Percentiles rank a stretch among this genome's conserved stretches.
phyloP scores from a whole-genome alignment of 2,888 invertebrate genomes.

The Ypsolopha sequella region DNA sequence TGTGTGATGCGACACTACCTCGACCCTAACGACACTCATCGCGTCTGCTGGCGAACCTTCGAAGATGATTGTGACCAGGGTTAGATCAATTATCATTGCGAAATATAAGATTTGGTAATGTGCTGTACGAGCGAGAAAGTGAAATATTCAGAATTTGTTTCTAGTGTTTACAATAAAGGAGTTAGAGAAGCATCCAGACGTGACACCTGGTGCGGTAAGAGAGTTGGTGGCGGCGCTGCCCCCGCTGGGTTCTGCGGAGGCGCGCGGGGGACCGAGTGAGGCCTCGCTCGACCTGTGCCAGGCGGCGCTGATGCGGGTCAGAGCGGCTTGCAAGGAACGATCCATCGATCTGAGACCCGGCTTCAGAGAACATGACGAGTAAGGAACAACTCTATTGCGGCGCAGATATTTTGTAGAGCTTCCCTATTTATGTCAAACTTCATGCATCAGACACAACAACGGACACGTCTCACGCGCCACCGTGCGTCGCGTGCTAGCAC shows the following conservation, averaged over 20 bases:
- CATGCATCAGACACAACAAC: slow-evolving; percentile 70
- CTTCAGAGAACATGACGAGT: slow-evolving; percentile 81
- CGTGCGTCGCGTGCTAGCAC: slow-evolving; percentile 77
- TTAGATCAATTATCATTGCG: slow-evolving; percentile 19
- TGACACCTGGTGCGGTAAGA: slow-evolving; percentile 29
- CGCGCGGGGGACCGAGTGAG: slow-evolving; percentile 20
- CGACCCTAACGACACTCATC: slow-evolving; percentile 77
- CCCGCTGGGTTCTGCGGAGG: slow-evolving; percentile 32
- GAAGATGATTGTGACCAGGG: slow-evolving; percentile 84
- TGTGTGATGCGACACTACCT: slow-evolving; percentile 76
- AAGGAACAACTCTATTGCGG: slow-evolving; percentile 15
- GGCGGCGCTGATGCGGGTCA: slow-evolving; percentile 73
- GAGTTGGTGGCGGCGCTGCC: slow-evolving; percentile 67
- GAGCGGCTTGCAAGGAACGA: slow-evolving; percentile 72
- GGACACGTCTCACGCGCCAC: slow-evolving; percentile 80
- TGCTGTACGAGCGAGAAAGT: no score
- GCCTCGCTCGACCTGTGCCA: slow-evolving; percentile 66
- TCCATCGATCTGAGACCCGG: slow-evolving; percentile 75
- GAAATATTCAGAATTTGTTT: not conserved
- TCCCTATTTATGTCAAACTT: no score
- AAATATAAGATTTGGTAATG: not conserved
- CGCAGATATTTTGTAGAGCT: no score
- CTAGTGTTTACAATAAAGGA: slow-evolving; percentile 75
- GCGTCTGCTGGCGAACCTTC: slow-evolving; percentile 82
- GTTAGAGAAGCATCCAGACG: slow-evolving; percentile 76